Evolutionary conservation across 2,888 invertebrate genomes (phyloP).

Genomic region (Drosophila prolongata): DNA sequence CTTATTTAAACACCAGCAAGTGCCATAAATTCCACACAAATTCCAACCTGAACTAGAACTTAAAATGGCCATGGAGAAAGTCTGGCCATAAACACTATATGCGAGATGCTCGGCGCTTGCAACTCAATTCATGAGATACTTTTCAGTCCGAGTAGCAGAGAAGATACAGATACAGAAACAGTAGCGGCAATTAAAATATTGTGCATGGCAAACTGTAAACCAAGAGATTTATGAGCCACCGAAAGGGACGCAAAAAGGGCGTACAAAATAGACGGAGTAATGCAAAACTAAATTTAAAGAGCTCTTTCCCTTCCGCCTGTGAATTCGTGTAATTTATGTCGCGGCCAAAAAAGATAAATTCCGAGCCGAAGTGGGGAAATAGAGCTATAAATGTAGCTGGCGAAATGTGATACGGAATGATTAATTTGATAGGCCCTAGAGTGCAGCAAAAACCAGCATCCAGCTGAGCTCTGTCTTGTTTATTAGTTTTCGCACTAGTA

Average conservation of each 20-base stretch:
- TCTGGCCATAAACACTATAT: conserved; percentile 16
- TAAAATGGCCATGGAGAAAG: conserved; percentile 30
- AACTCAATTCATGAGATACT: conserved; percentile 44
- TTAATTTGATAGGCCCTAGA: conserved; percentile 71
- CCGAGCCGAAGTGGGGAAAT: conserved; percentile 57
- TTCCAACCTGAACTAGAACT: conserved; percentile 16
- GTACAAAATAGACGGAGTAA: conserved; percentile 1
- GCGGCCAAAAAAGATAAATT: conserved; percentile 73
- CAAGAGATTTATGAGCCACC: conserved; percentile 32
- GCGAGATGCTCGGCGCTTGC: conserved; percentile 19
- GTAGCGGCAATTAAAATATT: conserved; percentile 40
- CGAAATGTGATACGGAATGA: conserved; percentile 77
- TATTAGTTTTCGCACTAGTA: conserved; percentile 63
- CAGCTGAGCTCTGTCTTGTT: conserved; percentile 43
- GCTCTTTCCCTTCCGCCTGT: conserved; percentile 33
- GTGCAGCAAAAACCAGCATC: conserved; percentile 9
- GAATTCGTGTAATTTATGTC: conserved; percentile 69
- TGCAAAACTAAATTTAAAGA: conserved; percentile 72
- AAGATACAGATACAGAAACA: conserved; percentile 24
- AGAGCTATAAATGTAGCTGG: conserved; percentile 76
- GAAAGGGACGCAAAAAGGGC: conserved; percentile 8
- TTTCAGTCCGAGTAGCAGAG: conserved; percentile 19
- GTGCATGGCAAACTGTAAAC: conserved; percentile 37
- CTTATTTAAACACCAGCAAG: conserved; percentile 5
- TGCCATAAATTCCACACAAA: conserved; percentile 8